Evolutionary conservation across 2,797 vertebrate genomes (phyloP).

Genomic region (Bucorvus abyssinicus): DNA sequence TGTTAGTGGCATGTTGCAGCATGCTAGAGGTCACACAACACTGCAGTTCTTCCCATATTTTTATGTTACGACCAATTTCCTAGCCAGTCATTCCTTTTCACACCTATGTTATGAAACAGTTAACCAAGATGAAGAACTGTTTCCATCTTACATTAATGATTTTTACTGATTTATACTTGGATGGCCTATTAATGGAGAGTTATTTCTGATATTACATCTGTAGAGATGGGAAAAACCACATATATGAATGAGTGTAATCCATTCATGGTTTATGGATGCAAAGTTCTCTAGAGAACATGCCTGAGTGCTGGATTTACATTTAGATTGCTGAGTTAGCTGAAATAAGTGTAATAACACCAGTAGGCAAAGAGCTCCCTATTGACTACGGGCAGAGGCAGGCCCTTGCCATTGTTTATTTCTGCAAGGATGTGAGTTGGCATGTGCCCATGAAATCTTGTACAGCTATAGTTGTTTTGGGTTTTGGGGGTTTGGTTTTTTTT

Average conservation of each 20-base stretch:
- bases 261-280: conserved; percentile 22
- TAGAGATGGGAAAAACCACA: conserved; percentile 44
- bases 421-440: not conserved
- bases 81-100: not conserved
- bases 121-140: not conserved
- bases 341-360: conserved; percentile 10
- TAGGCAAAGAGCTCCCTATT: conserved; percentile 6
- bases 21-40: not conserved
- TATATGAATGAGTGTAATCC: conserved; percentile 7
- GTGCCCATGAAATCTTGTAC: not conserved
- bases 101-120: not conserved
- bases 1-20: not conserved
- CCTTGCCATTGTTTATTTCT: conserved; percentile 8
- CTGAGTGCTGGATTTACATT: conserved; percentile 51
- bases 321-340: conserved; percentile 45
- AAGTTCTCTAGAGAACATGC: conserved; percentile 22
- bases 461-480: not conserved
- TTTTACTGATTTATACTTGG: conserved; percentile 5
- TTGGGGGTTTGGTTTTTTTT: too few species aligned
- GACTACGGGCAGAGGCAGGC: not conserved
- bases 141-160: conserved; percentile 4
- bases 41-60: not conserved
- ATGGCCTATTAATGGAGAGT: conserved; percentile 12
- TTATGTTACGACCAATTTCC: not conserved
- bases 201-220: conserved; percentile 14